These are phyloP conservation scores for Zaprionus gabonicus DNA, from an alignment of 1,140 invertebrate genomes.

Conservation along the genomic window DNA sequence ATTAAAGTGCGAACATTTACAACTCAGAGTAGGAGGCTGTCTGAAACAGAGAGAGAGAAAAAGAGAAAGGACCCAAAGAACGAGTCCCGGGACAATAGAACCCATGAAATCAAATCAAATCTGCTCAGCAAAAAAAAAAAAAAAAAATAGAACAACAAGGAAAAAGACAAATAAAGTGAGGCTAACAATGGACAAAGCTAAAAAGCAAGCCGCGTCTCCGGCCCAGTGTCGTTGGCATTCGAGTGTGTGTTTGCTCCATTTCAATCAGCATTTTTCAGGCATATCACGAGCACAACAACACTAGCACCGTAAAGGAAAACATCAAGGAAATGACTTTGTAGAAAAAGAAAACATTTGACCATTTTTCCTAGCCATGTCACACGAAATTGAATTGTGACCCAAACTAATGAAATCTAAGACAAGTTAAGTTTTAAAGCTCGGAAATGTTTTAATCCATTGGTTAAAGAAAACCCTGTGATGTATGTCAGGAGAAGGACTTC, in stretches of 20 bases:
- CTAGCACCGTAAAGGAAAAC: slow-evolving; percentile 62
- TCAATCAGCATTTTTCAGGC: slow-evolving; percentile 73
- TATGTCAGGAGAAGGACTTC: not conserved
- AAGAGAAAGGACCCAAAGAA: slow-evolving; percentile 7
- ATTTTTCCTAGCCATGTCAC: slow-evolving; percentile 62
- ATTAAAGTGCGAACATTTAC: slow-evolving; percentile 77
- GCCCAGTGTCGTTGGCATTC: slow-evolving; percentile 5
- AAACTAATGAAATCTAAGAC: slow-evolving; percentile 19
- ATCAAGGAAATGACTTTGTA: slow-evolving; percentile 75
- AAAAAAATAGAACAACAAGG: slow-evolving; percentile 33
- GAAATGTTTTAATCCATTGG: slow-evolving; percentile 9
- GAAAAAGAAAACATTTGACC: slow-evolving; percentile 73
- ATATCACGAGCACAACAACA: slow-evolving; percentile 27
- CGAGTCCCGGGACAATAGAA: slow-evolving; percentile 48
- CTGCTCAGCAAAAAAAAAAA: slow-evolving; percentile 30
- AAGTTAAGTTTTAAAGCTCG: slow-evolving; percentile 34
- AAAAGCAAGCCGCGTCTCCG: slow-evolving; percentile 25
- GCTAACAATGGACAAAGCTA: slow-evolving; percentile 53
- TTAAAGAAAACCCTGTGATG: not conserved
- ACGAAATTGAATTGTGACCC: slow-evolving; percentile 71
- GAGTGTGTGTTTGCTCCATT: slow-evolving; percentile 51
- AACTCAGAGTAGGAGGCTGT: slow-evolving; percentile 9
- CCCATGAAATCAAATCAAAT: slow-evolving; percentile 71
- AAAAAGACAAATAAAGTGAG: slow-evolving; percentile 59
- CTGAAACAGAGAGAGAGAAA: not conserved